Base-by-base conservation (phyloP, 2,888 invertebrate genomes). In the Pediacus dermestoides region DNA sequence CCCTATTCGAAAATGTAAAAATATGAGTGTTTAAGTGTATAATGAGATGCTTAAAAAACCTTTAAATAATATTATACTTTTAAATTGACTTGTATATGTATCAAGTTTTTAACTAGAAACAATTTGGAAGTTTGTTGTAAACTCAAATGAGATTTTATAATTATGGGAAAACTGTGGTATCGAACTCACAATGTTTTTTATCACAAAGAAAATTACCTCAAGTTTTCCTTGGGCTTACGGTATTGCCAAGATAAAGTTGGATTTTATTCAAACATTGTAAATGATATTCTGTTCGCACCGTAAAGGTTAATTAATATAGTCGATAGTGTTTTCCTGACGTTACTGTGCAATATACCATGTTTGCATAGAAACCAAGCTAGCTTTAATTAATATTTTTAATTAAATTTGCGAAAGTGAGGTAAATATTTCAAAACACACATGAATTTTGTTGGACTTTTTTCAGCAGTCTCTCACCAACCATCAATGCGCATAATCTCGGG, bases 141-240 rank as follows among this genome's bases (percentile, higher is more conserved):
- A 37, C 37, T 31, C 16, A 38, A 26, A 32, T 27, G 37, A 13
- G 37, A 32, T 38, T 38, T 38, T 38, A 25, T 38, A 38, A 38
- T 38, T 38, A 38, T 27, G 26, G 23, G 9, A 23, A 23, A 23
- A 23, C 23, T n/a, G n/a, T n/a, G 23, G n/a, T 23, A 23, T 23
- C 23, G 23, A 23, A 23, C 23, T n/a, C 23, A 10, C 3, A 3
- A 3, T 9, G 10, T 23, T 23, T 23, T 23, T 23, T 9, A 9
- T 23, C 10, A 6, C 23, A 23, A n/a, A 23, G 9, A 23, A 23
- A 3, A 9, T 23, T 23, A 18, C 8, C n/a, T 10, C 10, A 23
- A n/a, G 23, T 23, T 23, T 23, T n/a, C n/a, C n/a, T n/a, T n/a
- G 23, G 9, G 23, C 10, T 23, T 23, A 23, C 10, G 23, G 23